These are phyloP conservation scores for Ladona fulva DNA, from an alignment of 1,140 invertebrate genomes.

Conservation along the genomic window DNA sequence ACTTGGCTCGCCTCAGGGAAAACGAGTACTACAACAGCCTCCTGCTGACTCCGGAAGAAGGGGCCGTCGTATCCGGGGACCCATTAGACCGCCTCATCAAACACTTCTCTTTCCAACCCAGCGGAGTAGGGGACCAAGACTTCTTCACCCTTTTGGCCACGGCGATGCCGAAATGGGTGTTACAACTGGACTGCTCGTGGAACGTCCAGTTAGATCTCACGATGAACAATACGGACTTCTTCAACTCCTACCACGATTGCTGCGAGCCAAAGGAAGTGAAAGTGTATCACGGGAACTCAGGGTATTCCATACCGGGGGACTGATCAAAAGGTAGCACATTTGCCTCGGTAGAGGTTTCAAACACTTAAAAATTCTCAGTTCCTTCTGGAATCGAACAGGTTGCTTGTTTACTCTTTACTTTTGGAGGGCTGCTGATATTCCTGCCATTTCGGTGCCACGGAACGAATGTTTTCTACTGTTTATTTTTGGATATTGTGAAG, in stretches of 20 bases:
- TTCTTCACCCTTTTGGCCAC: conserved; percentile 20
- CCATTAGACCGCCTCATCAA: background rate
- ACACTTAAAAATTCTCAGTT: too few species aligned
- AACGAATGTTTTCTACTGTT: too few species aligned
- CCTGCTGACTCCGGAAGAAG: background rate
- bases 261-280: background rate
- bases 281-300: background rate
- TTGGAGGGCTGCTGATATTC: too few species aligned
- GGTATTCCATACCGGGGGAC: background rate
- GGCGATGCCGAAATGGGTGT: conserved; percentile 18
- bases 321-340: background rate
- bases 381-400: too few species aligned
- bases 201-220: conserved; percentile 20
- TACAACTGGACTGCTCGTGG: conserved; percentile 20
- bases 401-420: too few species aligned
- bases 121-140: conserved; percentile 20
- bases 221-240: background rate
- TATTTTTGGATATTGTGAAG: too few species aligned
- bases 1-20: conserved; percentile 17
- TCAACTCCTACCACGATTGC: background rate
- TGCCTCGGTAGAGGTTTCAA: background rate
- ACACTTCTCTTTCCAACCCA: conserved; percentile 14
- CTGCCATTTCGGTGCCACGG: too few species aligned
- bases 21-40: conserved; percentile 16
- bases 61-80: background rate